Base-by-base conservation (phyloP, 1,140 invertebrate species). In the Drosophila pseudoananassae region DNA sequence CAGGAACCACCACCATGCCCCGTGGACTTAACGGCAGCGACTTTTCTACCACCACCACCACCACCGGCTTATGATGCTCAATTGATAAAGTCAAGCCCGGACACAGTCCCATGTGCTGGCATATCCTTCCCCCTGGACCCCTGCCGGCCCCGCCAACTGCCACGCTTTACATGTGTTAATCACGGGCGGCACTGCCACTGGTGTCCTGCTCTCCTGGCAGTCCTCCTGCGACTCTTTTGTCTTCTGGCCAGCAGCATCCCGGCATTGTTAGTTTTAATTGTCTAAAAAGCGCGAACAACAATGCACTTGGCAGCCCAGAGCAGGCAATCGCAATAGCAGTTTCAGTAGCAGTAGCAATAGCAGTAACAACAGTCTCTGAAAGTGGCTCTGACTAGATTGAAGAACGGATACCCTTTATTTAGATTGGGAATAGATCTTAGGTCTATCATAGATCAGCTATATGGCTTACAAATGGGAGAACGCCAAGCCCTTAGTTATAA, bases 121-220 rank as follows among this genome's bases (percentile, higher is more conserved):
- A 68, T 51, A 76, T 72, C 74, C 73, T 71, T 58, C 58, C 15
- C 54, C 23, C 31, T 40, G 40, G 40, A 43, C 45, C 72, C 77
- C 82, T 55, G 53, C 43, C 40, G 60, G 25, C 40, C 49, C 60
- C 50, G 63, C 66, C 78, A 76, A 76, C 83, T 78, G 82, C 61
- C 83, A 38, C 56, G 80, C 78, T 87, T 75, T 90, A 90, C 87
- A 90, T 90, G 87, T 90, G 87, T 90, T 90, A 90, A 90, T 90
- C 87, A 90, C 87, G 87, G 87, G 70, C 79, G 70, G 64, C 76
- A 61, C 63, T 46, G 43, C 9, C 17, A 20, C 29, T 17, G 46
- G 64, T 63, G 66, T 66, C 70, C 59, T 76, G 65, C 56, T 87
- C 75, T 66, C 57, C 64, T 50, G 25, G 10, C 33, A 36, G 45